Base-by-base conservation (phyloP, 2,888 invertebrate genomes). In the Rhagonycha lutea region DNA sequence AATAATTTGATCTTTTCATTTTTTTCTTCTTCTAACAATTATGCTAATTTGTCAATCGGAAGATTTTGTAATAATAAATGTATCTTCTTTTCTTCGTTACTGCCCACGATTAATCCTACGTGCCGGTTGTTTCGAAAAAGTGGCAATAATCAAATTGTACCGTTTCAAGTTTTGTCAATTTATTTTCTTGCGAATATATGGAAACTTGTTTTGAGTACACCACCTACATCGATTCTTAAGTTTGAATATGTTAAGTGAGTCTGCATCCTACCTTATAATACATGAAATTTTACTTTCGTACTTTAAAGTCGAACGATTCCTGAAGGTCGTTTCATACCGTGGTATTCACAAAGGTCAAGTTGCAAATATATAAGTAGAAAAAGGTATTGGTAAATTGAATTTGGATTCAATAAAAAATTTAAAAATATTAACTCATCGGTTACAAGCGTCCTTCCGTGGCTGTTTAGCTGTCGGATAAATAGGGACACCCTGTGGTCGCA, bases 341-440 rank as follows among this genome's bases (percentile, higher is more conserved):
- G 74, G 74, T 65, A 70, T 74, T 74, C 61, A 28, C 70, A 74
- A 74, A 74, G 74, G 74, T 70, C 74, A 74, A n/a, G n/a, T 61
- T 61, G 26, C 9, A 24, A 26, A 65, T 12, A n/a, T 61, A 61
- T 61, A 5, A 12, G 3, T 14, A 61, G 61, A 0, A 61, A 61
- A 14, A 5, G 5, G 1, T n/a, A n/a, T 61, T 61, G 14, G 12
- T 14, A 61, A 61, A 61, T 61, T 61, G 12, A 61, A 61, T 61
- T 61, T 26, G 26, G 26, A 26, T 26, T 4, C 26, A 26, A 26
- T 26, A 26, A 26, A 7, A 28, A 28, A 8, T 9, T 28, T 2
- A 18, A 18, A 18, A 28, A 7, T 28, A 28, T 28, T 28, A 28
- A 9, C 18, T 28, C 8, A 28, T 9, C 8, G 2, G 2, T 28